Conservation (phyloP, 2,888 invertebrate species). For the Drosophila ustulata region DNA sequence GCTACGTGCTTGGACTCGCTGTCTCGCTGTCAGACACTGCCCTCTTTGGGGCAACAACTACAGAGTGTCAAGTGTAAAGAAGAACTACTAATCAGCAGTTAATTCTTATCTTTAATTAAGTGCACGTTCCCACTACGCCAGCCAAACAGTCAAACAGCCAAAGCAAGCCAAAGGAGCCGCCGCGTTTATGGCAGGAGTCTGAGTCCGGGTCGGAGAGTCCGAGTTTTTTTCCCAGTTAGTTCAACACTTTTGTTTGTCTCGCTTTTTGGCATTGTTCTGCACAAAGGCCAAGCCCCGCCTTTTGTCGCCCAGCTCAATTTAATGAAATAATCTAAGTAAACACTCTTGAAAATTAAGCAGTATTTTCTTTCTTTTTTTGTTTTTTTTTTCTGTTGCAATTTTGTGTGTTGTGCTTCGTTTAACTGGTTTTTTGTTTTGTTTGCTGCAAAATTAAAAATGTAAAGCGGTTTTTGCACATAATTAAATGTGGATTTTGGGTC, state of each 20-base stretch:
- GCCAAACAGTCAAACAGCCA: constrained; percentile 17
- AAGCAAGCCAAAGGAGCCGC: constrained; percentile 30
- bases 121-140: constrained; percentile 80
- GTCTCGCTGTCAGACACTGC: constrained; percentile 4
- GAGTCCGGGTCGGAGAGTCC: not conserved
- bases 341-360: constrained; percentile 79
- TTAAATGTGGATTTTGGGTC: constrained; percentile 66
- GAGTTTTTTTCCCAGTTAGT: constrained; percentile 16
- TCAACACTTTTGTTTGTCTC: constrained; percentile 78
- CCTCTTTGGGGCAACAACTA: constrained; percentile 27
- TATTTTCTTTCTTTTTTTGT: constrained; percentile 28
- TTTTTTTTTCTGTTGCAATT: constrained; percentile 4
- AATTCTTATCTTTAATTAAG: constrained; percentile 84
- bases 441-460: constrained; percentile 67
- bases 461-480: constrained; percentile 70
- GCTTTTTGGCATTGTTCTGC: constrained; percentile 67
- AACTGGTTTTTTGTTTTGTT: constrained; percentile 19
- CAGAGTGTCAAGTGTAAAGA: constrained; percentile 80
- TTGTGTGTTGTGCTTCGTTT: not conserved
- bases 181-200: constrained; percentile 70
- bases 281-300: constrained; percentile 65
- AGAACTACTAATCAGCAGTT: constrained; percentile 84
- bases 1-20: constrained; percentile 70
- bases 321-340: constrained; percentile 82
- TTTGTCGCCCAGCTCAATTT: constrained; percentile 75